These are phyloP conservation scores for Alethe diademata DNA, from an alignment of 2,113 vertebrate genomes.

Conservation along the genomic window DNA sequence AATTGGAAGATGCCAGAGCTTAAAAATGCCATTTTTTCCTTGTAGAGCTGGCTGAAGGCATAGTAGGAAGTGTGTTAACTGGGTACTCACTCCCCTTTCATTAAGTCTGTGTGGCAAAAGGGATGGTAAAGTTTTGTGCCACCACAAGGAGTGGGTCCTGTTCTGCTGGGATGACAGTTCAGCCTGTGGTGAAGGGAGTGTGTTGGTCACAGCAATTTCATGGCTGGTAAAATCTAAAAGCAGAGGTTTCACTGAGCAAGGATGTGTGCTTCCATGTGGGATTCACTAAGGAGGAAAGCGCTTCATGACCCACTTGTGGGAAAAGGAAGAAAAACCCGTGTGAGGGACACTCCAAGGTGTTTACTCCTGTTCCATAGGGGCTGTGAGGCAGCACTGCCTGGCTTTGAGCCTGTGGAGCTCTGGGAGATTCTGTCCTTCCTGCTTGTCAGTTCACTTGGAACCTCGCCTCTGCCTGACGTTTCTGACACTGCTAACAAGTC, in stretches of 20 bases:
- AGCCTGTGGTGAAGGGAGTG: neutral
- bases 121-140: neutral
- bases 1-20: neutral
- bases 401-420: neutral
- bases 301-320: neutral
- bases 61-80: neutral
- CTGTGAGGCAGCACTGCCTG: neutral
- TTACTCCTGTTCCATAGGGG: rapidly evolving
- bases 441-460: neutral
- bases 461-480: neutral
- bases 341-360: neutral
- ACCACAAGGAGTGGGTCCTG: neutral
- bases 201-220: neutral
- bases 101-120: neutral
- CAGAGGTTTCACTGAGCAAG: neutral
- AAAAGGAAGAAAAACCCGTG: neutral
- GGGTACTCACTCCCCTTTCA: neutral
- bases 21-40: neutral
- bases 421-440: neutral
- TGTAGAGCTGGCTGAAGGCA: neutral
- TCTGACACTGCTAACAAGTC: neutral
- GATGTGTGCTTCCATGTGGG: neutral
- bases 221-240: neutral
- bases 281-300: neutral
- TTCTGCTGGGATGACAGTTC: neutral